Base-by-base conservation (phyloP, 2,797 vertebrate species). In the Morelia viridis region DNA sequence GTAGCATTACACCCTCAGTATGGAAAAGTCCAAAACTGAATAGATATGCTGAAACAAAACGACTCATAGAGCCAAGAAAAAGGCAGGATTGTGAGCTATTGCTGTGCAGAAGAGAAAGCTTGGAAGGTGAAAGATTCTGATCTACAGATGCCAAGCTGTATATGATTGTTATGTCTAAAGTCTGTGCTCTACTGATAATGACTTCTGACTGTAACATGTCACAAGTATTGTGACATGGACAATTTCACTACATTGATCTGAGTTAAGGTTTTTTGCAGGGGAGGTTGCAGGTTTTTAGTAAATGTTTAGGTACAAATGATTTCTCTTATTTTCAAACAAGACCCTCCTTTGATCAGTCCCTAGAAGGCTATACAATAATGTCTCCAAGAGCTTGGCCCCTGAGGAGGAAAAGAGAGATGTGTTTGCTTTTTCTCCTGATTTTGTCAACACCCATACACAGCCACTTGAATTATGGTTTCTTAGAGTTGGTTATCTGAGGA, bases 251-350 rank as follows among this genome's bases (percentile, higher is more conserved):
- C n/a, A 57, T 5, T 65, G 19, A 57, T 85, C 56, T 90, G 50
- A 57, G 26, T 19, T 64, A n/a, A 83, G 24, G 31, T 46, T 87
- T 87, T 58, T 68, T 71, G 9, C n/a, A 80, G 35, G 22, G 41
- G 35, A 26, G 6, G 35, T 56, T 91, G 24, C 6, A 64, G 60
- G 22, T 61, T 12, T 89, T 13, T 85, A 35, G 31, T 62, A 84
- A 56, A 57, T 10, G 50, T 80, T 91, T 24, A 60, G 28, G 22
- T 15, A 57, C 62, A 57, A 26, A 76, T 93, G 35, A 96, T 95
- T 90, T 92, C 35, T 41, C 35, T 89, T 93, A 46, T 76, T 90
- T 53, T 85, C 89, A 87, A 80, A 92, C 60, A 91, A 91, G 94
- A 92, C 35, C 13, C 89, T 76, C 31, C 31, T 35, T 24, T 65